Evolutionary conservation across 2,888 invertebrate species (phyloP), one percentile per base, ranked within the genome.

Genomic region (Atethmia centrago): DNA sequence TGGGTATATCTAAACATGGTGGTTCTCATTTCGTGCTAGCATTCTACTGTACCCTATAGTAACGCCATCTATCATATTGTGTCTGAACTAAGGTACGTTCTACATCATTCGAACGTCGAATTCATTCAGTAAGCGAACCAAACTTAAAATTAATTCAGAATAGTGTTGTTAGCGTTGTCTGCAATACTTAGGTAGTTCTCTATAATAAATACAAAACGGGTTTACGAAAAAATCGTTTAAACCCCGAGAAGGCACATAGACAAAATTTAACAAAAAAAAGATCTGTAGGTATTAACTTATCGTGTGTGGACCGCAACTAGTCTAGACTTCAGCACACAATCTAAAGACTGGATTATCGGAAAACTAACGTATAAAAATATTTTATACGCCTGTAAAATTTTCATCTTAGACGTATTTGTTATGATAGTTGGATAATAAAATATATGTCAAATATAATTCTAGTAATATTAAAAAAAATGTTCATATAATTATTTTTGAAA

Each of bases 291-390:
- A 56, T 59, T 61, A 61, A 68, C 42, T 59, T 36, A 36, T 73
- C 63, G 47, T 55, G 31, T 68, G 53, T 66, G 28, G 42, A 62
- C 40, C 25, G n/a, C 8, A 62, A 21, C 55, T 21, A 47, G 90
- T 89, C 89, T 88, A 89, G 88, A 89, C 88, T 83, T 81, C 61
- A 85, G 77, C 80, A 78, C 82, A 81, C 82, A 74, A 88, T 89
- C 84, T 82, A 81, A 85, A 45, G 56, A 58, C 80, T 62, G 82
- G 81, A 87, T 87, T 86, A 85, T 71, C 49, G 69, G 63, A 79
- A 82, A 82, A 70, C 72, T 75, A 76, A 82, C 77, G 12, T 63
- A 84, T 79, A 77, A 73, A 77, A 79, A 70, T 69, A 73, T 73
- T 77, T 71, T 71, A 75, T 74, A 21, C 51, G 49, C 40, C 59